These are phyloP conservation scores for Erpornis zantholeuca DNA, from an alignment of 2,113 vertebrate genomes.

Conservation along the genomic window DNA sequence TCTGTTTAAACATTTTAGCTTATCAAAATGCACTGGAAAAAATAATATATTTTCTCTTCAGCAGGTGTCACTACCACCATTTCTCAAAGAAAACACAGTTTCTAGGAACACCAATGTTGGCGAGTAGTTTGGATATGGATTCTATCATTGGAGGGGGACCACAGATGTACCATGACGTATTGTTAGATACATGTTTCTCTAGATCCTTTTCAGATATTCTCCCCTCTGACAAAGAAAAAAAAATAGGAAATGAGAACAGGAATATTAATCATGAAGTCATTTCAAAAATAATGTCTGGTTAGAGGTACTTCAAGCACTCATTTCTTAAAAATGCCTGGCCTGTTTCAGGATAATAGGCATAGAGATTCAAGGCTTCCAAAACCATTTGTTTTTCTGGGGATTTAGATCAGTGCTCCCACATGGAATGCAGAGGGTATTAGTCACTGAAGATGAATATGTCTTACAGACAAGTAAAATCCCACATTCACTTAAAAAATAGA, in stretches of 20 bases:
- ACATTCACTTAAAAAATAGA: background rate
- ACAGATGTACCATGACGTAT: conserved; percentile 92
- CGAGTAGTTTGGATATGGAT: conserved; percentile 81
- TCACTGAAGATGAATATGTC: background rate
- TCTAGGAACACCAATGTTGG: conserved; percentile 73
- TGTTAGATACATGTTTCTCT: conserved; percentile 70
- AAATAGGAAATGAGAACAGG: background rate
- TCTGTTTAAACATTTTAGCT: background rate
- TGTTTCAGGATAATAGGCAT: background rate
- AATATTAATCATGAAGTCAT: background rate
- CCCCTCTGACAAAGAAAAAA: conserved; percentile 77
- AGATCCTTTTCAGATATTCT: conserved; percentile 84
- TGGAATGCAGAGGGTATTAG: background rate
- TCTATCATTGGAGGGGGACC: conserved; percentile 96
- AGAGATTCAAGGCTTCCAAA: background rate
- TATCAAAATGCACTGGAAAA: background rate
- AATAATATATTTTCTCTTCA: background rate
- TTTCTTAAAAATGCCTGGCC: background rate
- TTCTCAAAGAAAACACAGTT: conserved; percentile 90
- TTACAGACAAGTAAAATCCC: background rate
- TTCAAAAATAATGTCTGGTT: background rate
- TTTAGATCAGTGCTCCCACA: background rate
- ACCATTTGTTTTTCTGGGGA: background rate
- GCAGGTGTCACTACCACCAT: conserved; percentile 85
- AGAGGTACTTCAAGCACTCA: background rate